Percentiles rank a stretch among this genome's conserved stretches.
phyloP scores from a whole-genome alignment of 2,888 invertebrate species.

The Aelia acuminata region DNA sequence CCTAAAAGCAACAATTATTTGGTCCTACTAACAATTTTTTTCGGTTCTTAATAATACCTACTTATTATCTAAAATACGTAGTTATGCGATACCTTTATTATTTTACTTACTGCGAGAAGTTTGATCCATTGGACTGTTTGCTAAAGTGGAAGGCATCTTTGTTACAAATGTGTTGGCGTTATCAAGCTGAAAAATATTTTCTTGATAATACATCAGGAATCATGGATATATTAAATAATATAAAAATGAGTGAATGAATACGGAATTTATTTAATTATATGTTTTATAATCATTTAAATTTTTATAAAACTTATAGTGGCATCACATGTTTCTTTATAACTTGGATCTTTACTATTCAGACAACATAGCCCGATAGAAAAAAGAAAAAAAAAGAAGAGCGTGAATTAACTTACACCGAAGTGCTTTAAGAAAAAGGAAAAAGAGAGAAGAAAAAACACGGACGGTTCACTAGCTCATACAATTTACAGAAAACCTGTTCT shows the following conservation, averaged over 20 bases:
- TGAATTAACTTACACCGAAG: constrained; percentile 48
- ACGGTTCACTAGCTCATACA: constrained; percentile 50
- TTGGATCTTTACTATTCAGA: neutral
- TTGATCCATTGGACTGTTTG: too few species aligned
- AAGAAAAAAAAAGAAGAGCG: constrained; percentile 1
- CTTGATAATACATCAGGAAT: too few species aligned
- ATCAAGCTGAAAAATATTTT: too few species aligned
- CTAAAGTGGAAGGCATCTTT: too few species aligned
- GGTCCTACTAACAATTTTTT: too few species aligned
- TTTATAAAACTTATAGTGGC: neutral
- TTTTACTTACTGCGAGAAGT: too few species aligned
- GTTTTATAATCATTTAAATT: neutral
- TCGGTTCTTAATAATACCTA: too few species aligned
- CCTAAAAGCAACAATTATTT: too few species aligned
- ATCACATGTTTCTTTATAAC: neutral
- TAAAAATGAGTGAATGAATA: too few species aligned
- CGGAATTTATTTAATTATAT: neutral
- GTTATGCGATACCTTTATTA: too few species aligned
- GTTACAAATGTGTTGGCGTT: too few species aligned
- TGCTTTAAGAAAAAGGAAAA: constrained; percentile 45
- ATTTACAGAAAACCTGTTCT: constrained; percentile 50
- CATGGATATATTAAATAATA: neutral
- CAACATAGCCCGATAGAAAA: constrained; percentile 5
- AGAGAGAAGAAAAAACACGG: constrained; percentile 46
- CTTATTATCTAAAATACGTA: too few species aligned